Evolutionary conservation across 2,888 invertebrate species (phyloP), one percentile per base, ranked within the genome.

Genomic region (Drosophila tanythrix): DNA sequence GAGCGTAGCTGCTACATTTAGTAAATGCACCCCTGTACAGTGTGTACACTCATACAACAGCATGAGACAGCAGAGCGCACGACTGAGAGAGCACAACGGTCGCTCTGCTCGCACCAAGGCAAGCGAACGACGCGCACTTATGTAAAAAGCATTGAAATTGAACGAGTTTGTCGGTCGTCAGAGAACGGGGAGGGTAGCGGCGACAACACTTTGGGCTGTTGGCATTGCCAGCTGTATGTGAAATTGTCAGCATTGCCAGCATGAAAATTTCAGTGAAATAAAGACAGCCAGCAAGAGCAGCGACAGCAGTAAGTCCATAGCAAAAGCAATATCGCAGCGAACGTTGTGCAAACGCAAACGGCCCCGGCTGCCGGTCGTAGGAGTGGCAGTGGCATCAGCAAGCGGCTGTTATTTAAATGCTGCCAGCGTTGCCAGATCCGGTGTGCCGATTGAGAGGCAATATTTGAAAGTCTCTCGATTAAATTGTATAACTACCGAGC

Each of bases 131-230:
- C 80, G 81, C 70, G 89, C 78, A 85, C 85, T 85, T 85, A 85
- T 85, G 85, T 85, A 85, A 85, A 85, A 85, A 85, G 85, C 85
- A 85, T 89, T 85, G 85, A 85, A 85, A 85, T 85, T 80, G 85
- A 89, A 89, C 85, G 83, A 85, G 85, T 88, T 85, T 87, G 67
- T 87, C 38, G 89, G 70, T 43, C 50, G 71, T 58, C 57, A 38
- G 71, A 58, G 73, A 61, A 68, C 51, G 55, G 43, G 59, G 67
- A 57, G 61, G 65, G 65, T 56, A 48, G 66, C 58, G 60, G 59
- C 67, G 50, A 63, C 58, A 68, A 43, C 62, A 67, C 75, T 77
- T 70, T 79, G 62, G 75, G 65, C 61, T 36, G 38, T 38, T 33
- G 43, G 83, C 74, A 86, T 76, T 74, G 89, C 72, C 89, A 79